Percentiles rank a stretch among this genome's conserved stretches.
Evolutionary conservation across 2,113 vertebrate species (phyloP).

Genomic region (Otus sunia): DNA sequence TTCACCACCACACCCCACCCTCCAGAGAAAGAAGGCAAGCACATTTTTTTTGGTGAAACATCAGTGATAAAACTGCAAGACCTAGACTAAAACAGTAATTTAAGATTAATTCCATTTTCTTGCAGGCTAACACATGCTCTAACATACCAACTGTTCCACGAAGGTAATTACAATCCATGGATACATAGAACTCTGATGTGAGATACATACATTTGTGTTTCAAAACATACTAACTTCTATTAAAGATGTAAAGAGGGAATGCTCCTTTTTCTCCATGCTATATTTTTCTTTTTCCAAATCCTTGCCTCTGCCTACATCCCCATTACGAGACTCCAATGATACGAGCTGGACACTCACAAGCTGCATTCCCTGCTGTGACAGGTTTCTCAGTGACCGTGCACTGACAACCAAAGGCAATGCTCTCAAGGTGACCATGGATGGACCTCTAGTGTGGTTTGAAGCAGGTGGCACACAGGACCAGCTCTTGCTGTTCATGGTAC

Average conservation of each 20-base stretch:
- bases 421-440: neutral
- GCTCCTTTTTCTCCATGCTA: neutral
- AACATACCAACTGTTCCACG: neutral
- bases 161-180: neutral
- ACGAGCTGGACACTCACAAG: neutral
- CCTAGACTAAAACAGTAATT: neutral
- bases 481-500: neutral
- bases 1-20: neutral
- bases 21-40: neutral
- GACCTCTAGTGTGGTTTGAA: neutral
- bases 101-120: rapidly evolving
- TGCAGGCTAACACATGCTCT: neutral
- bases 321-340: neutral
- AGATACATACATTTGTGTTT: neutral
- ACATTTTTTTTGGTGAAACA: neutral
- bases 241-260: neutral
- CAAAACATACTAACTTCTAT: neutral
- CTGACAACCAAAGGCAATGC: neutral
- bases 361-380: neutral
- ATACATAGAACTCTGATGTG: neutral
- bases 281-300: neutral
- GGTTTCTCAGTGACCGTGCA: neutral
- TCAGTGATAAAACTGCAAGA: neutral
- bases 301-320: neutral
- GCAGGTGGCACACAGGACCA: neutral